Evolutionary conservation across 2,113 vertebrate genomes (phyloP).

Genomic region (Actenoides hombroni): DNA sequence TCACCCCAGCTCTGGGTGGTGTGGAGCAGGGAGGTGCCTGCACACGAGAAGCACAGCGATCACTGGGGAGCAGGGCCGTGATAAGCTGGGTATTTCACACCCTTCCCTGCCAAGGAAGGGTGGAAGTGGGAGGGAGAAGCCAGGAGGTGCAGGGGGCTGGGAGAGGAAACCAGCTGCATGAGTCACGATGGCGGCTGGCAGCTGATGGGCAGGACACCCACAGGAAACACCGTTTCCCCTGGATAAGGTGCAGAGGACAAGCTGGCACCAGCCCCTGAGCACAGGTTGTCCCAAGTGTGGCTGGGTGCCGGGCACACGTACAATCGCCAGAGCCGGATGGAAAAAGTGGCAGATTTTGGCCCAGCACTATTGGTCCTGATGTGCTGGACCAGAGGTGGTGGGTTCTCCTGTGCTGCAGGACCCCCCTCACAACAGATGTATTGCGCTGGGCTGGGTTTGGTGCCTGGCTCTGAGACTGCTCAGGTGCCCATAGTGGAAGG

Average conservation of each 20-base stretch:
- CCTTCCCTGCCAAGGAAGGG: conserved; percentile 39
- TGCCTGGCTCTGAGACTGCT: background rate
- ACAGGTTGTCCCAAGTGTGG: conserved; percentile 27
- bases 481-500: background rate
- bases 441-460: background rate
- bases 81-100: conserved; percentile 54
- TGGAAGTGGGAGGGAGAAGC: background rate
- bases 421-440: background rate
- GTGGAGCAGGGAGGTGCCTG: background rate
- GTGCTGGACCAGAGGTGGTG: background rate
- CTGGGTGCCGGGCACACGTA: background rate
- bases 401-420: background rate
- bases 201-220: conserved; percentile 14
- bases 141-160: background rate
- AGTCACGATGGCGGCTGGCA: background rate
- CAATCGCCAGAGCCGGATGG: background rate
- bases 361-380: background rate
- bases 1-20: background rate
- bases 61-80: rapidly evolving
- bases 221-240: conserved; percentile 39
- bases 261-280: conserved; percentile 16
- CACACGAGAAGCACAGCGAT: background rate
- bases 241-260: conserved; percentile 48
- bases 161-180: conserved; percentile 46
- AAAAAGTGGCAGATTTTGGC: background rate